A percentile compares a stretch with the other conserved stretches of the same genome.
Evolutionary conservation across 2,113 vertebrate genomes (phyloP).

Genomic region (Procavia capensis): DNA sequence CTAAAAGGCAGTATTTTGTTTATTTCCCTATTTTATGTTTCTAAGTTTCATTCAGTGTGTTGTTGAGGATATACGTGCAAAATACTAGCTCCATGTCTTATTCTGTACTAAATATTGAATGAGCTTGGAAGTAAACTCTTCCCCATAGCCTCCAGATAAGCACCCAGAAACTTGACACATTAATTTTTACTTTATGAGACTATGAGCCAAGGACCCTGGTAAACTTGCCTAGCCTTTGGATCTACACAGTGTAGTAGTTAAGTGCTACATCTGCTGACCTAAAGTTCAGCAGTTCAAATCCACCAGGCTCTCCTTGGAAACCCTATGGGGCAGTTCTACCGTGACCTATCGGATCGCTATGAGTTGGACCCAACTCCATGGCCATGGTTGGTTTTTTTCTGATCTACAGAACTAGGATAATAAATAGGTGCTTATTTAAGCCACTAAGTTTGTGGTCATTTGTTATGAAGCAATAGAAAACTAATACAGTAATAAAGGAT

Average conservation of each 20-base stretch:
- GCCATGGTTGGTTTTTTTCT: too few relatives aligned
- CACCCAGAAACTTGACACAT: background rate
- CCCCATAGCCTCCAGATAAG: background rate
- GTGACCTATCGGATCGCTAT: too few relatives aligned
- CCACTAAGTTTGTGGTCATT: background rate
- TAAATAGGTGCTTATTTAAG: background rate
- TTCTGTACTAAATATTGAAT: slow-evolving; percentile 59
- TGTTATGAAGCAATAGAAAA: slow-evolving; percentile 4
- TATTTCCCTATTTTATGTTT: slow-evolving; percentile 16
- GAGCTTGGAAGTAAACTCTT: background rate
- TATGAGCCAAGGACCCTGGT: background rate
- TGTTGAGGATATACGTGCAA: slow-evolving; percentile 23
- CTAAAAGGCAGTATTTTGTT: background rate
- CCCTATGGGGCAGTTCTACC: too few relatives aligned
- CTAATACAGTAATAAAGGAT: background rate
- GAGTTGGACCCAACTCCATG: too few relatives aligned
- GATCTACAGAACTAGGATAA: background rate
- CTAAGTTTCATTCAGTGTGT: slow-evolving; percentile 27
- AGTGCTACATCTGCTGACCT: too few relatives aligned
- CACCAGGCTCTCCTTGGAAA: too few relatives aligned
- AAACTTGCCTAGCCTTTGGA: background rate
- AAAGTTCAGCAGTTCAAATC: too few relatives aligned
- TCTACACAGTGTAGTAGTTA: too few relatives aligned
- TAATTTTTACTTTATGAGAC: background rate
- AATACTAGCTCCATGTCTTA: slow-evolving; percentile 34